Base-by-base conservation (phyloP, 2,888 invertebrate genomes). In the Tineola bisselliella region DNA sequence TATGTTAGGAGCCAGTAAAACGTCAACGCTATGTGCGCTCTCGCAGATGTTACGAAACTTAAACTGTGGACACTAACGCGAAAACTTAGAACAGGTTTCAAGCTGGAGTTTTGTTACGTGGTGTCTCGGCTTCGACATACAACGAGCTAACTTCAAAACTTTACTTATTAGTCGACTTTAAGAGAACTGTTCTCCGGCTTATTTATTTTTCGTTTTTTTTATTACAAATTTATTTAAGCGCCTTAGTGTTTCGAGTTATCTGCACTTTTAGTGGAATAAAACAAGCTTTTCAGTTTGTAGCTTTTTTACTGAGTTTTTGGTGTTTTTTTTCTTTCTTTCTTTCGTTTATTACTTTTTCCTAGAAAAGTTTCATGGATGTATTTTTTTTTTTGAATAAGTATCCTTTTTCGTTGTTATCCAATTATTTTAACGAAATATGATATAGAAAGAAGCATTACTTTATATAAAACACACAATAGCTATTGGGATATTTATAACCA, bases 81-180 rank as follows among this genome's bases (percentile, higher is more conserved):
- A 60, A 68, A 72, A 73, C 70, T 71, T 70, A 67, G 69, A 72
- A 68, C 68, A 68, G 64, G 65, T 60, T 56, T 58, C 59, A 11
- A 30, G 30, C 18, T 30, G 13, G 15, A 48, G 44, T 48, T 44
- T 44, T 44, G 60, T 60, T 59, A 59, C 59, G 59, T 59, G 59
- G 44, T 38, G 60, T 60, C 60, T 33, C 58, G 58, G 13, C 58
- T 58, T 58, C 58, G 58, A 58, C 58, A 17, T 33, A 25, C 31
- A 58, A 58, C 54, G 60, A 31, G 30, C 17, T 13, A 38, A 56
- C 54, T 60, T 25, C 33, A 19, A 63, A 63, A 62, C 61, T 63
- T 63, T 63, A 63, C 62, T 63, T 63, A 63, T 63, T 63, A 62
- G 61, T 62, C 61, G 52, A 58, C 19, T 54, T 54, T 54, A 54